A percentile compares a stretch with the other conserved stretches of the same genome.
Conservation (phyloP, 1,140 invertebrate species). For the Dreissena polymorpha region DNA sequence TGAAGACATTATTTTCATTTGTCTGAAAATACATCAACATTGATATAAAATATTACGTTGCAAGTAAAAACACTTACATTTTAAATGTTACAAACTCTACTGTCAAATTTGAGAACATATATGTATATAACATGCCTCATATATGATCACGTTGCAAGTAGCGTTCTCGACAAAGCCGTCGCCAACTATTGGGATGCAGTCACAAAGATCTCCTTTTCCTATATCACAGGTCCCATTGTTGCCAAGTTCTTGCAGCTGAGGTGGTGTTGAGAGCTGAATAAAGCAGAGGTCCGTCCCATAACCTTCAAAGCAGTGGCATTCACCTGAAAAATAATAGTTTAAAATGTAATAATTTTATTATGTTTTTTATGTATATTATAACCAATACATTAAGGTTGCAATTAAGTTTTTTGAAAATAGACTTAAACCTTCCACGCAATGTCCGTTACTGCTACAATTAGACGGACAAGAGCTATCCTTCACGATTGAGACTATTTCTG, state of each 20-base stretch:
- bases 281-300: constrained; percentile 37
- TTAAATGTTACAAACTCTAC: not conserved
- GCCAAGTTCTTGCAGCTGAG: not conserved
- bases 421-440: constrained; percentile 18
- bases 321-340: constrained; percentile 7
- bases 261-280: not conserved
- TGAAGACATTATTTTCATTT: too few relatives aligned
- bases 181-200: constrained; percentile 29
- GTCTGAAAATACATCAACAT: too few relatives aligned
- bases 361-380: not conserved
- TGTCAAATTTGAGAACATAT: not conserved
- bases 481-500: not conserved
- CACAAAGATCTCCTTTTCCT: constrained; percentile 6
- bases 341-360: constrained; percentile 8
- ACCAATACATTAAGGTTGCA: too few relatives aligned
- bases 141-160: constrained; percentile 3
- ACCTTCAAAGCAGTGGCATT: constrained; percentile 5
- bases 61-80: too few relatives aligned
- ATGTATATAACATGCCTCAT: not conserved
- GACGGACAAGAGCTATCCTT: constrained; percentile 7
- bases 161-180: constrained; percentile 31
- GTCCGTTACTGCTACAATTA: constrained; percentile 25
- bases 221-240: constrained; percentile 29
- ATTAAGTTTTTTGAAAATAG: too few relatives aligned
- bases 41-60: too few relatives aligned